These are phyloP conservation scores for Tipula helvola DNA, from an alignment of 2,888 invertebrate genomes.

Conservation along the genomic window DNA sequence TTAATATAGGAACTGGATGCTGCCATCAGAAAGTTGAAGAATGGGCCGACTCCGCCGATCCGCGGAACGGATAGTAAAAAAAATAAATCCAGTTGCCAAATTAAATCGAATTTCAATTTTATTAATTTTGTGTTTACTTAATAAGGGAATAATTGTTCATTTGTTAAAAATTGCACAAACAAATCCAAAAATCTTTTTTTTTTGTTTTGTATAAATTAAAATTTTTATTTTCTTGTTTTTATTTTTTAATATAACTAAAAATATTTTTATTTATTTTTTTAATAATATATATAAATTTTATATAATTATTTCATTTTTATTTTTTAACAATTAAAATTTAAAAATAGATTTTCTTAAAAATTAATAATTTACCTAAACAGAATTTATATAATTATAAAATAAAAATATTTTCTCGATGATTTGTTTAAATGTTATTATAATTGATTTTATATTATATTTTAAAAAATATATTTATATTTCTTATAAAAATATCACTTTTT, in stretches of 20 bases:
- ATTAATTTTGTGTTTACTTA: too few species aligned
- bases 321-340: not conserved
- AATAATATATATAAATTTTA: not conserved
- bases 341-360: not conserved
- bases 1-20: too few species aligned
- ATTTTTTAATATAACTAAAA: not conserved
- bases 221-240: not conserved
- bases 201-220: not conserved
- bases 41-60: too few species aligned
- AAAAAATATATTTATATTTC: not conserved
- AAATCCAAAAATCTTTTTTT: not conserved
- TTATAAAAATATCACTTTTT: slow-evolving; percentile 4
- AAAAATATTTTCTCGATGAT: not conserved
- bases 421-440: not conserved
- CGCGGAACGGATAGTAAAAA: too few species aligned
- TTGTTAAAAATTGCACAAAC: not conserved
- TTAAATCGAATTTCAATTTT: too few species aligned
- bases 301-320: not conserved
- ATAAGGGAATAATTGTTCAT: not conserved
- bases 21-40: too few species aligned
- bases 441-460: not conserved
- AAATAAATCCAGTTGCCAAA: too few species aligned
- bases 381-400: not conserved
- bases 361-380: not conserved
- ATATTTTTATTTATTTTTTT: not conserved